Evolutionary conservation across 2,113 vertebrate species (phyloP).

Genomic region (Chitala chitala): DNA sequence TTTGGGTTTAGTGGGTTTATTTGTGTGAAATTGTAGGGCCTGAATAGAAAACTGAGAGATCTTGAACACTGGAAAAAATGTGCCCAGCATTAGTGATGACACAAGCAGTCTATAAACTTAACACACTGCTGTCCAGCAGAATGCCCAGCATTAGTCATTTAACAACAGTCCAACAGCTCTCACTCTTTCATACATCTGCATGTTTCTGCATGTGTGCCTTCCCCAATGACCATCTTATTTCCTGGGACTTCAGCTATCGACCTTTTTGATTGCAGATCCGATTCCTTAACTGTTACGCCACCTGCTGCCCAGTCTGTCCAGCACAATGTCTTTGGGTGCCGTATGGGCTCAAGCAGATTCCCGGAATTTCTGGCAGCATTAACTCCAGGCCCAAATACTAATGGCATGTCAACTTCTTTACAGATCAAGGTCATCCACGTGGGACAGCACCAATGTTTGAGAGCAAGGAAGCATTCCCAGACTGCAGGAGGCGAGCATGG

Average conservation of each 20-base stretch:
- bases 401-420: background rate
- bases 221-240: background rate
- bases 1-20: no score
- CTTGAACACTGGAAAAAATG: no score
- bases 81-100: no score
- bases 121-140: no score
- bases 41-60: no score
- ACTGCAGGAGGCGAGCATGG: constrained; percentile 48
- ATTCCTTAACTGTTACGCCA: background rate
- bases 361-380: background rate
- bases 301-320: background rate
- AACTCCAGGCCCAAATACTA: background rate
- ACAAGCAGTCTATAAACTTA: no score
- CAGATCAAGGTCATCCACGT: background rate
- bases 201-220: background rate
- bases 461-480: constrained; percentile 41
- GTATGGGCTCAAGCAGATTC: background rate
- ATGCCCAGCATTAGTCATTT: no score
- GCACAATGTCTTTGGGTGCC: no score
- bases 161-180: no score
- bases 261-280: background rate
- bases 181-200: background rate
- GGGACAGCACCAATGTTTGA: background rate
- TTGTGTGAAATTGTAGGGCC: no score
- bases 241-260: background rate